These are phyloP conservation scores for Pangasius sanitwongsei DNA, from an alignment of 2,797 vertebrate species.

Conservation along the genomic window DNA sequence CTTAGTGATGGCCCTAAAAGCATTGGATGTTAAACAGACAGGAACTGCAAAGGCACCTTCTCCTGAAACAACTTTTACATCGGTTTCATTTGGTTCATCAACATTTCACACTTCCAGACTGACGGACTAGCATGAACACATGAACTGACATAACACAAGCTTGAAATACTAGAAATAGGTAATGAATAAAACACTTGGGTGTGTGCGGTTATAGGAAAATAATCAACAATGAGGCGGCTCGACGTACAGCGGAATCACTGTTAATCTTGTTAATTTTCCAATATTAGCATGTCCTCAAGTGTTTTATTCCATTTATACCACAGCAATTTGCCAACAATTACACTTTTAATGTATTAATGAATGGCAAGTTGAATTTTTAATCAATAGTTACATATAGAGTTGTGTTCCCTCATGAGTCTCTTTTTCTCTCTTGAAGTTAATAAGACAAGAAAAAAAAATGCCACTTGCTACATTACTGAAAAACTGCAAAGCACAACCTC, in stretches of 20 bases:
- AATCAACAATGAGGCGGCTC: background rate
- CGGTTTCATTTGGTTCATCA: background rate
- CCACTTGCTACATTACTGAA: background rate
- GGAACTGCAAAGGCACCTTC: background rate
- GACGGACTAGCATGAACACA: background rate
- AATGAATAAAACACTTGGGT: background rate
- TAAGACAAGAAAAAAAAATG: background rate
- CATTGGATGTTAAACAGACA: background rate
- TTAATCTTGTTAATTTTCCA: background rate
- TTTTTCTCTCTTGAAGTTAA: background rate
- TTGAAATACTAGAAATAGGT: background rate
- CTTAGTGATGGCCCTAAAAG: background rate
- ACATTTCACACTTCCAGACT: slow-evolving; percentile 3
- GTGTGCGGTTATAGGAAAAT: background rate
- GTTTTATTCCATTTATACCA: background rate
- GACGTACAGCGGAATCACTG: background rate
- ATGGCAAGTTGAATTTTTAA: background rate
- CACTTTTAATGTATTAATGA: background rate
- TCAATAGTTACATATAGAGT: too few species aligned
- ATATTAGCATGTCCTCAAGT: background rate
- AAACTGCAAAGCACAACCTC: background rate
- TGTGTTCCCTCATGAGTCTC: background rate
- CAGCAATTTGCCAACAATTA: background rate
- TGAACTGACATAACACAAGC: background rate
- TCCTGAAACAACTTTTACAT: background rate